Evolutionary conservation across 2,113 vertebrate species (phyloP).

Genomic region (Montifringilla adamsi): DNA sequence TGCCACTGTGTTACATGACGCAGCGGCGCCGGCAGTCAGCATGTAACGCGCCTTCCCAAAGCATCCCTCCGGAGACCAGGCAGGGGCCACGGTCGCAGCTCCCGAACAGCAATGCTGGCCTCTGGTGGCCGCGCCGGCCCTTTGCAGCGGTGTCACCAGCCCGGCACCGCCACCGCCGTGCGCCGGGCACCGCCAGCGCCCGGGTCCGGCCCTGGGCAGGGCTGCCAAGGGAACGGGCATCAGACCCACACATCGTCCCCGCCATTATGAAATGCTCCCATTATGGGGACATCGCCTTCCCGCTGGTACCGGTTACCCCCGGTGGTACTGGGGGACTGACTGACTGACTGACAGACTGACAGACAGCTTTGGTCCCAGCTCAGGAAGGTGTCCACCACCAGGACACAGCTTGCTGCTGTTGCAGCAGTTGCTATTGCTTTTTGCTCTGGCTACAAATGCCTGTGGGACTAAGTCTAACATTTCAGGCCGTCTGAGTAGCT

Average conservation of each 20-base stretch:
- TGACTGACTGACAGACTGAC: not conserved
- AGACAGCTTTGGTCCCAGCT: not conserved
- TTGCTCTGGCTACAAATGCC: not conserved
- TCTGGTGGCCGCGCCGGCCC: not conserved
- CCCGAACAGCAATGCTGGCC: conserved; percentile 42
- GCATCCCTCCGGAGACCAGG: not conserved
- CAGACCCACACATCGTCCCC: accelerated
- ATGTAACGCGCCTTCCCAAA: not conserved
- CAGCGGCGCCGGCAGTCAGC: accelerated
- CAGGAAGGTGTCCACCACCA: not conserved
- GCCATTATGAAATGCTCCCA: not conserved
- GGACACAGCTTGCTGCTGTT: not conserved
- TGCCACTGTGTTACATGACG: not conserved
- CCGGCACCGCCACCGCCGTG: accelerated
- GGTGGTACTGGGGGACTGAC: not conserved
- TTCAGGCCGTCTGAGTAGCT: not conserved
- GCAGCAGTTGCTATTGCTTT: not conserved
- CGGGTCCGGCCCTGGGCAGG: too few relatives aligned
- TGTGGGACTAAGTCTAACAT: not conserved
- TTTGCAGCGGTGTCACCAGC: not conserved
- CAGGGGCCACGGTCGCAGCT: accelerated
- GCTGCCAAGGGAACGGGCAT: accelerated
- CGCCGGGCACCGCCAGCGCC: accelerated
- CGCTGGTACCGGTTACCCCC: not conserved
- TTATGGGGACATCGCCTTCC: not conserved